Evolutionary conservation across 2,888 invertebrate species (phyloP).

Genomic region (Monopis laevigella): DNA sequence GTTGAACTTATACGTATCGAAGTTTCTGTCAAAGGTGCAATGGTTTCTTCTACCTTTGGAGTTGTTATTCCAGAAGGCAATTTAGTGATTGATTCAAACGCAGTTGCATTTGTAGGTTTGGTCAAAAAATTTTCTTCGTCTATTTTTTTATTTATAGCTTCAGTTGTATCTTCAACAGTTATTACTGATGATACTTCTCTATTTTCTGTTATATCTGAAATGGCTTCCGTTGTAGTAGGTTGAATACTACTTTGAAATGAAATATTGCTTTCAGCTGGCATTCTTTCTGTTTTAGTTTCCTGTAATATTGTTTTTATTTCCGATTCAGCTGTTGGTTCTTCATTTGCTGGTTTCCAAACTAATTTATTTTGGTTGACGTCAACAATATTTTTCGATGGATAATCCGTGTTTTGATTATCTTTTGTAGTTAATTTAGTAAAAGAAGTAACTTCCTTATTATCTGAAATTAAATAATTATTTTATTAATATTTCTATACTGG

Average conservation of each 20-base stretch:
- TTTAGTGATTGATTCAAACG: slow-evolving; percentile 62
- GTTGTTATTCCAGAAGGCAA: slow-evolving; percentile 51
- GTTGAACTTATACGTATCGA: not conserved
- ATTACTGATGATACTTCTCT: not conserved
- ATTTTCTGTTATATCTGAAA: not conserved
- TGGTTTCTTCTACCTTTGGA: slow-evolving; percentile 39
- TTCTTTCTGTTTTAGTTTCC: slow-evolving; percentile 38
- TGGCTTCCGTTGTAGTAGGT: slow-evolving; percentile 20
- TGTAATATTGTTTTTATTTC: slow-evolving; percentile 26
- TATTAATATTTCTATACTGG: too few relatives aligned
- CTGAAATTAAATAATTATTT: too few relatives aligned
- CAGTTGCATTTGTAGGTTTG: slow-evolving; percentile 25
- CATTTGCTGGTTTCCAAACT: slow-evolving; percentile 34
- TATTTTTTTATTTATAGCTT: slow-evolving; percentile 24
- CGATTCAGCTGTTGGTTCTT: slow-evolving; percentile 24
- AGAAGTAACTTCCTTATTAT: slow-evolving; percentile 34
- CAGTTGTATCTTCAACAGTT: slow-evolving; percentile 22
- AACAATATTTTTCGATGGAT: slow-evolving; percentile 35
- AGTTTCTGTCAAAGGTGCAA: not conserved
- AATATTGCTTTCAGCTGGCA: slow-evolving; percentile 44
- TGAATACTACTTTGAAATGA: slow-evolving; percentile 37
- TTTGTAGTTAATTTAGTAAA: slow-evolving; percentile 28
- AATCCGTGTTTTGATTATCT: slow-evolving; percentile 34
- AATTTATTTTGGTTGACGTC: slow-evolving; percentile 41
- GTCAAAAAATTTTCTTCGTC: slow-evolving; percentile 27